Percentiles rank a stretch among this genome's conserved stretches.
These are phyloP conservation scores for Sander vitreus DNA, from an alignment of 2,113 vertebrate species.

Conservation along the genomic window DNA sequence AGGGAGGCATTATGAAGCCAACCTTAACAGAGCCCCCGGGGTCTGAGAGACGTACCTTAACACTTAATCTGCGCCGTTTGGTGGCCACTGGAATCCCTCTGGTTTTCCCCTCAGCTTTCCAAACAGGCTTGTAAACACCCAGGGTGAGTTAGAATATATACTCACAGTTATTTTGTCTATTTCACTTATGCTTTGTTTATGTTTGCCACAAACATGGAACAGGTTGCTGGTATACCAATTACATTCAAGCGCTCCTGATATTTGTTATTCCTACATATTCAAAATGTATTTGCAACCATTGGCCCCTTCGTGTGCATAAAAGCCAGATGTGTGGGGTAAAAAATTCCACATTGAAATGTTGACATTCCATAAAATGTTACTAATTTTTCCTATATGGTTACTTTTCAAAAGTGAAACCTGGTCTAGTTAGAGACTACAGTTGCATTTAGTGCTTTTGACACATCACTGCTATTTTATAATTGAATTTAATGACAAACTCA, in stretches of 20 bases:
- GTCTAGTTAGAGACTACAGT: constrained; percentile 12
- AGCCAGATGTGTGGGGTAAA: constrained; percentile 11
- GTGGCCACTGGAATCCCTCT: constrained; percentile 40
- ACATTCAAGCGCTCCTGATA: constrained; percentile 29
- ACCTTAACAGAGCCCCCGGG: constrained; percentile 74
- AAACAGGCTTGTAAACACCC: constrained; percentile 24
- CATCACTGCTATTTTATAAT: constrained; percentile 30
- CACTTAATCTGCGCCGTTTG: constrained; percentile 36
- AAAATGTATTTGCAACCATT: constrained; percentile 12
- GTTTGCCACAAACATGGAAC: constrained; percentile 17
- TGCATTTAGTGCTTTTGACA: constrained; percentile 50
- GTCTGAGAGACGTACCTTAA: constrained; percentile 37
- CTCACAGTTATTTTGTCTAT: constrained; percentile 23
- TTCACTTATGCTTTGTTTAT: constrained; percentile 11
- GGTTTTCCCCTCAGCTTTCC: constrained; percentile 1
- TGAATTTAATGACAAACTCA: constrained; percentile 27
- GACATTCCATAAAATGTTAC: constrained; percentile 76
- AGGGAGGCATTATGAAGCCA: constrained; percentile 70
- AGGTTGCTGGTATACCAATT: constrained; percentile 31
- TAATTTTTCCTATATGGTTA: constrained; percentile 4
- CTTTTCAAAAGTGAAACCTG: constrained; percentile 31
- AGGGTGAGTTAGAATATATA: constrained; percentile 38
- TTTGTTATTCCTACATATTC: not conserved
- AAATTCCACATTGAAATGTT: constrained; percentile 34
- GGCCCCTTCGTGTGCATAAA: constrained; percentile 19